These are phyloP conservation scores for Habrosyne pyritoides DNA, from an alignment of 2,888 invertebrate species.

Conservation along the genomic window DNA sequence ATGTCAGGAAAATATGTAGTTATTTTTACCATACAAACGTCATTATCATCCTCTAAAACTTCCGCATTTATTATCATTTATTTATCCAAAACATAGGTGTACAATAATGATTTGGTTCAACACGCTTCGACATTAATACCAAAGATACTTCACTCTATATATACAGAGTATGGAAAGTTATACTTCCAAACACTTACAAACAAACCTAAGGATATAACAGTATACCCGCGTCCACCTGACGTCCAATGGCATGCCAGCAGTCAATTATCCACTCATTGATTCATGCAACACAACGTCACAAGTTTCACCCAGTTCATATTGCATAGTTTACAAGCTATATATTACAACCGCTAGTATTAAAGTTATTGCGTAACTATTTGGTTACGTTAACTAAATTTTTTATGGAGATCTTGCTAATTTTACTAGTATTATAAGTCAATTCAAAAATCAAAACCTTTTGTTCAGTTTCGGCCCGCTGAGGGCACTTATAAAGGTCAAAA, in stretches of 20 bases:
- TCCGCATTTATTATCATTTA: too few relatives aligned
- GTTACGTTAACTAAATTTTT: background rate
- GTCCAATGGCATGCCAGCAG: background rate
- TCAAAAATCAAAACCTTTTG: too few relatives aligned
- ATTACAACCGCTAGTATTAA: background rate
- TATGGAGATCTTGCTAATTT: background rate
- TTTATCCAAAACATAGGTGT: too few relatives aligned
- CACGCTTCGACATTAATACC: background rate
- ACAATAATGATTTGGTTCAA: too few relatives aligned
- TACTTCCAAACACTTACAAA: too few relatives aligned
- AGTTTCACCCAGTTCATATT: background rate
- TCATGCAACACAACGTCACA: background rate
- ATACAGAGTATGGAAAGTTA: too few relatives aligned
- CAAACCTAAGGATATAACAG: background rate
- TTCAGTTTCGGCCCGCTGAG: too few relatives aligned
- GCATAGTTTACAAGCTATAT: background rate
- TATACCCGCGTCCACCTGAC: background rate
- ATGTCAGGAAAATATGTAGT: too few relatives aligned
- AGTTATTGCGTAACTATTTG: background rate
- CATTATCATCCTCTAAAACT: too few relatives aligned
- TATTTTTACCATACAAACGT: too few relatives aligned
- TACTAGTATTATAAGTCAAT: too few relatives aligned
- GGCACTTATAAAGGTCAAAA: too few relatives aligned
- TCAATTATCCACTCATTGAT: constrained; percentile 3
- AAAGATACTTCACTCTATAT: background rate